Evolutionary conservation across 2,797 vertebrate species (phyloP).

Genomic region (Eulemur albifrons): DNA sequence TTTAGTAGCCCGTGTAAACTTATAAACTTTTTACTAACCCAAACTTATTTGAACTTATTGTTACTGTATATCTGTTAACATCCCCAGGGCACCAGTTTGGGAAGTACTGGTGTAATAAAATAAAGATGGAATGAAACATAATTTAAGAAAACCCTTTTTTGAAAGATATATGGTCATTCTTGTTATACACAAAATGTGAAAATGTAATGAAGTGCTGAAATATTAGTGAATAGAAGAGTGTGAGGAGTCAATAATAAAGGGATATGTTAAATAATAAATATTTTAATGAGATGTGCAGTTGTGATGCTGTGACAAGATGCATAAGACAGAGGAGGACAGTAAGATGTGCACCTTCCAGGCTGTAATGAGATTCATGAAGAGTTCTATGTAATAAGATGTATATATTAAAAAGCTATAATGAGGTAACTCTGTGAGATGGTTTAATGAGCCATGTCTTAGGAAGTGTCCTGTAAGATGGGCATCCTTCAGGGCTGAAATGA

Average conservation of each 20-base stretch:
- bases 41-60: not conserved
- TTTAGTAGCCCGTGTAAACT: not conserved
- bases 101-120: not conserved
- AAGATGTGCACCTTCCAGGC: conserved; percentile 30
- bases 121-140: not conserved
- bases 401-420: conserved; percentile 71
- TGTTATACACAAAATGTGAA: not conserved
- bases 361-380: conserved; percentile 67
- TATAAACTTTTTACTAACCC: not conserved
- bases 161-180: not conserved
- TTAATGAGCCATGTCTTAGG: conserved; percentile 67
- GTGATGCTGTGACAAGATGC: not conserved
- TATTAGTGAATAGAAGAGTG: not conserved
- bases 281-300: conserved; percentile 59
- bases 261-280: conserved; percentile 44
- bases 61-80: not conserved
- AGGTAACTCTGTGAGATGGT: conserved; percentile 23
- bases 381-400: conserved; percentile 60
- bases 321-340: not conserved
- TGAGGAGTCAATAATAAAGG: not conserved
- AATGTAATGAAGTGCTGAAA: not conserved
- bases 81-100: not conserved
- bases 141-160: not conserved
- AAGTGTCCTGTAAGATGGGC: conserved; percentile 63
- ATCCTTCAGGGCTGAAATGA: conserved; percentile 74